phyloP scores from a whole-genome alignment of 2,113 vertebrate species.

The Melospiza melodia region DNA sequence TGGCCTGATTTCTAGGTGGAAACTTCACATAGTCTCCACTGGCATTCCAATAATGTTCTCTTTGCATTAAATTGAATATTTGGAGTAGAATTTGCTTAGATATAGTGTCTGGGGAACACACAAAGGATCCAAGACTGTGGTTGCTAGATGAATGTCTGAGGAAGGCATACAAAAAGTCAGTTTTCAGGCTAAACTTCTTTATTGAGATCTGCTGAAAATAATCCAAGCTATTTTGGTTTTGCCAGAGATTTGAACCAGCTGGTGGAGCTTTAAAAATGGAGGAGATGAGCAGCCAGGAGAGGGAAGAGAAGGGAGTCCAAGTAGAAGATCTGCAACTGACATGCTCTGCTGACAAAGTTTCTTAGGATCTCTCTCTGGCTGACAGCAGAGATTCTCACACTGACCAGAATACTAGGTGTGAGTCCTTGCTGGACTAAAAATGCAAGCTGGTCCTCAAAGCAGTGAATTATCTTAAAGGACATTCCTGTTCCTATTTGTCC shows the following conservation, averaged over 20 bases:
- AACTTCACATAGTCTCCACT: neutral
- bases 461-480: neutral
- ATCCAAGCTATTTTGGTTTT: neutral
- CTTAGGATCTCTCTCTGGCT: neutral
- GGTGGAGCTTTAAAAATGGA: neutral
- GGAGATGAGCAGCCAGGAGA: neutral
- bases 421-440: neutral
- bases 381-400: neutral
- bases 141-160: neutral
- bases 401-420: neutral
- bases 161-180: neutral
- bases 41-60: neutral
- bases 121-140: neutral
- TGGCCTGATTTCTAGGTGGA: neutral
- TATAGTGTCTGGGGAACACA: neutral
- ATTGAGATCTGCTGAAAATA: neutral
- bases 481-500: neutral
- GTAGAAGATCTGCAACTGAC: rapidly evolving
- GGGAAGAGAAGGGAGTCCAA: neutral
- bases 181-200: neutral
- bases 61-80: neutral
- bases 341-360: neutral
- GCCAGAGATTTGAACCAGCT: neutral
- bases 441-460: neutral
- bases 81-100: neutral